These are phyloP conservation scores for Achlya flavicornis DNA, from an alignment of 2,888 invertebrate species.

Conservation along the genomic window DNA sequence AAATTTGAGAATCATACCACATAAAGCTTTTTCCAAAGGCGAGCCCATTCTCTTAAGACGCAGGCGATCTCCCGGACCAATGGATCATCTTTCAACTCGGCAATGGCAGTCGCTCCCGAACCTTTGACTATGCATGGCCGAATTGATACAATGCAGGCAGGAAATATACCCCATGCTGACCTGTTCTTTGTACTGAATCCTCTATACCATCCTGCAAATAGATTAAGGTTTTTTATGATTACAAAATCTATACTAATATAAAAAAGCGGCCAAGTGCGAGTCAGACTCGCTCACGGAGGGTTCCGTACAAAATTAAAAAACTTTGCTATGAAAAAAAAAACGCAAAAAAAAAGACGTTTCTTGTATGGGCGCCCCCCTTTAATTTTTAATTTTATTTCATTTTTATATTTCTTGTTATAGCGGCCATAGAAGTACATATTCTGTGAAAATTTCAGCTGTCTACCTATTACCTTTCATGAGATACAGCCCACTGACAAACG, in stretches of 20 bases:
- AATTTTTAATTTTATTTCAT: no score
- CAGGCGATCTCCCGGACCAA: constrained; percentile 96
- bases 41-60: constrained; percentile 96
- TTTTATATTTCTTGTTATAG: no score
- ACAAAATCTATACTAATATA: background rate
- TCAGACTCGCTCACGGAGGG: no score
- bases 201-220: constrained; percentile 90
- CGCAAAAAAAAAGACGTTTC: no score
- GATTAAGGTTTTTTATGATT: constrained; percentile 15
- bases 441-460: no score
- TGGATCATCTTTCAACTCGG: constrained; percentile 93
- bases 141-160: constrained; percentile 89
- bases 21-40: constrained; percentile 95
- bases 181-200: constrained; percentile 90
- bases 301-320: no score
- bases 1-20: constrained; percentile 86
- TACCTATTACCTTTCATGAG: no score
- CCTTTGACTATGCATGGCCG: constrained; percentile 91
- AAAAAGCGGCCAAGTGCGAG: no score
- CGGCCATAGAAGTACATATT: no score
- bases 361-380: no score
- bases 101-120: constrained; percentile 91
- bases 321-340: no score
- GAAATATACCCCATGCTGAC: constrained; percentile 81
- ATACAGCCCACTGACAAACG: no score